These are phyloP conservation scores for Boloria selene DNA, from an alignment of 2,888 invertebrate species.

Conservation along the genomic window DNA sequence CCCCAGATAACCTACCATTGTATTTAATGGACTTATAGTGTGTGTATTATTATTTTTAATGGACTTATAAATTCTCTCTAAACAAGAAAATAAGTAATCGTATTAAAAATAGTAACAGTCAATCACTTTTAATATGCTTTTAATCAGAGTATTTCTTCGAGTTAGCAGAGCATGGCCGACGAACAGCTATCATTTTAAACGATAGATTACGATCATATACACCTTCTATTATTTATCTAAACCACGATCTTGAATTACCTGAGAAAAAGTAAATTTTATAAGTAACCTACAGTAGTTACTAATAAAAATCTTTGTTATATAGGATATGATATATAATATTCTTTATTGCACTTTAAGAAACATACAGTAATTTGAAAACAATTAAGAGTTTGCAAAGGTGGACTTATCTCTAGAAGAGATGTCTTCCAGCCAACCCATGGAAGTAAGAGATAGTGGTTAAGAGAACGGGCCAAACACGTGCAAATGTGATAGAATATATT, in stretches of 20 bases:
- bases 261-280: background rate
- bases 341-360: too few species aligned
- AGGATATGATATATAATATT: too few species aligned
- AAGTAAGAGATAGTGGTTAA: too few species aligned
- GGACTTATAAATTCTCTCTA: background rate
- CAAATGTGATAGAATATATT: too few species aligned
- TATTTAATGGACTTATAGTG: background rate
- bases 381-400: too few species aligned
- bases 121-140: slow-evolving; percentile 14
- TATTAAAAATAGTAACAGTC: slow-evolving; percentile 14
- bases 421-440: too few species aligned
- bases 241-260: background rate
- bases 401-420: too few species aligned
- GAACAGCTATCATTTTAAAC: slow-evolving; percentile 12
- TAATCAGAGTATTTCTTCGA: slow-evolving; percentile 11
- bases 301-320: too few species aligned
- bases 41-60: background rate
- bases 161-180: slow-evolving; percentile 5
- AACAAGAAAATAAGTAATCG: slow-evolving; percentile 1
- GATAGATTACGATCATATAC: slow-evolving; percentile 40
- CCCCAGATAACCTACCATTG: background rate
- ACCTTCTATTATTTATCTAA: slow-evolving; percentile 1
- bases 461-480: too few species aligned
- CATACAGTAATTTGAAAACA: too few species aligned
- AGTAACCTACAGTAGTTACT: background rate